Percentiles rank a stretch among this genome's conserved stretches.
Conservation (phyloP, 2,797 vertebrate genomes). For the Ciconia nigra region DNA sequence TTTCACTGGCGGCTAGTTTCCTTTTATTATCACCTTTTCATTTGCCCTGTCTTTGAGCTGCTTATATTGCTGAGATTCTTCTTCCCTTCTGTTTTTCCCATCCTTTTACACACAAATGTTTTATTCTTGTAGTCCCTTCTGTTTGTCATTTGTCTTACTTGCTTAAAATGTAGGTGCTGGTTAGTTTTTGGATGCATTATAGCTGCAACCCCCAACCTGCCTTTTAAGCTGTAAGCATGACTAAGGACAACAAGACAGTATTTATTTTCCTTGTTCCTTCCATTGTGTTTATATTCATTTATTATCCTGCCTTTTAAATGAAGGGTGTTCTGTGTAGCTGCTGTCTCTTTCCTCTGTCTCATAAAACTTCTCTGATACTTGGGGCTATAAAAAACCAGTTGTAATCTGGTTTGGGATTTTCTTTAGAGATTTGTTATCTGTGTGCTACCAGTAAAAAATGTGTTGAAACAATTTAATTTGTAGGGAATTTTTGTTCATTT, state of each 20-base stretch:
- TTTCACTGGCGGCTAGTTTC: not conserved
- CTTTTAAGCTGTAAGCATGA: not conserved
- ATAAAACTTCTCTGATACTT: constrained; percentile 44
- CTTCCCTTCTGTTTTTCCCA: not conserved
- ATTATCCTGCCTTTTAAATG: constrained; percentile 32
- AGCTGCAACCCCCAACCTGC: not conserved
- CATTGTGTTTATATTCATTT: constrained; percentile 27
- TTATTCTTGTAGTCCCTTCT: not conserved
- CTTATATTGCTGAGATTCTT: not conserved
- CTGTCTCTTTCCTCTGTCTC: constrained; percentile 17
- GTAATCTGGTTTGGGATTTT: constrained; percentile 52
- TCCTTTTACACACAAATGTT: not conserved
- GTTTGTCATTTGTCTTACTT: not conserved
- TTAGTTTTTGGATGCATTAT: not conserved
- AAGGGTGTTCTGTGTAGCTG: constrained; percentile 27
- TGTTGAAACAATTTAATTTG: constrained; percentile 44
- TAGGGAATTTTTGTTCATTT: constrained; percentile 10
- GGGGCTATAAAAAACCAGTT: constrained; percentile 37
- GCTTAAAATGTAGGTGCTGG: not conserved
- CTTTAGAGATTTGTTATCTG: constrained; percentile 40
- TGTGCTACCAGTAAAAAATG: constrained; percentile 19
- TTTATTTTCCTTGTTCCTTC: constrained; percentile 22
- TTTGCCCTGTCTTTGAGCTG: not conserved
- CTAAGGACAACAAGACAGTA: constrained; percentile 4
- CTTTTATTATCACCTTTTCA: not conserved